Conservation (phyloP, 1,140 invertebrate genomes). For the Drosophila gunungcola region DNA sequence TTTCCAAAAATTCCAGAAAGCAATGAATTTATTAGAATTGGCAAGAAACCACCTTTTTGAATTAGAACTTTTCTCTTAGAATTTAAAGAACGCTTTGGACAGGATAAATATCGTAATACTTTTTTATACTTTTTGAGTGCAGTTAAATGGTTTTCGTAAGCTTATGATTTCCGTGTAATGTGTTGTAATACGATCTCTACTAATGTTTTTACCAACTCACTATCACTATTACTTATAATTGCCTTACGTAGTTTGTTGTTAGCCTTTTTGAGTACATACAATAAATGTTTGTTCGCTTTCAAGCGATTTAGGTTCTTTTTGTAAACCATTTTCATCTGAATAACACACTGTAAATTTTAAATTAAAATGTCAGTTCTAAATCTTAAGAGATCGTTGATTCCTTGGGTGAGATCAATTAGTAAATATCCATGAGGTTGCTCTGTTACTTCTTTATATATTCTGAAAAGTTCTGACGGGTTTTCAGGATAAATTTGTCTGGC, state of each 20-base stretch:
- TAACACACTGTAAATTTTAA: not conserved
- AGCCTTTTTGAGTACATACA: not conserved
- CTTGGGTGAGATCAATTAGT: conserved; percentile 9
- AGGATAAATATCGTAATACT: no score
- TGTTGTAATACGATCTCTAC: conserved; percentile 1
- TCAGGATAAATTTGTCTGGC: conserved; percentile 12
- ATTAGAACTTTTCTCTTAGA: not conserved
- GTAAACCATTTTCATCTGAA: conserved; percentile 14
- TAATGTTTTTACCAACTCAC: conserved; percentile 2
- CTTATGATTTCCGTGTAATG: conserved; percentile 1
- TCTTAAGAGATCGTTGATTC: conserved; percentile 8
- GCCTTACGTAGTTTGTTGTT: conserved; percentile 1
- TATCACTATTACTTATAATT: conserved; percentile 5
- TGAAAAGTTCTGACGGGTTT: not conserved
- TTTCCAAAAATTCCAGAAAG: no score
- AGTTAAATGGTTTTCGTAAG: not conserved
- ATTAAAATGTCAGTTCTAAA: conserved; percentile 10
- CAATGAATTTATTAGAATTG: no score
- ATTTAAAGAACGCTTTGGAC: not conserved
- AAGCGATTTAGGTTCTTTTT: conserved; percentile 10
- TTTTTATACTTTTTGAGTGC: not conserved
- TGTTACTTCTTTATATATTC: conserved; percentile 13
- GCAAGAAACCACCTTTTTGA: no score
- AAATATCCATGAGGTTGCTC: conserved; percentile 9
- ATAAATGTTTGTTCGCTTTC: conserved; percentile 1